A percentile compares a stretch with the other conserved stretches of the same genome.
Conservation (phyloP, 2,888 invertebrate species). For the Teinopalpus imperialis region DNA sequence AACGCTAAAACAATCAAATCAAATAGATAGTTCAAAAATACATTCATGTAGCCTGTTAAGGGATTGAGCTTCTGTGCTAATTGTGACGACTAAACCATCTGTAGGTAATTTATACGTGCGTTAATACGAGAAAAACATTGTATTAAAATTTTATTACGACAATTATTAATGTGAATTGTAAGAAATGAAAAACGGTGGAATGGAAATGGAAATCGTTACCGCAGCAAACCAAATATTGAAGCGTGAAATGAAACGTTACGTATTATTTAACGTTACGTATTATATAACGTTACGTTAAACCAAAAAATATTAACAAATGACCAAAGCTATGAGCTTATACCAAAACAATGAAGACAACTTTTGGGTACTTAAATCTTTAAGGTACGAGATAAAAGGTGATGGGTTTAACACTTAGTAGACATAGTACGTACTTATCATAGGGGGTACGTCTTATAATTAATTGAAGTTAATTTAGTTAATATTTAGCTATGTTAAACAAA, state of each 20-base stretch:
- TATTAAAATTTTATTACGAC: slow-evolving; percentile 1
- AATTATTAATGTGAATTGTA: background rate
- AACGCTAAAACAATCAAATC: slow-evolving; percentile 22
- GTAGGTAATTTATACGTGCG: slow-evolving; percentile 13
- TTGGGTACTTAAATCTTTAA: slow-evolving; percentile 36
- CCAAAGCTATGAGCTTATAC: slow-evolving; percentile 77
- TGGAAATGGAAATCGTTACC: slow-evolving; percentile 37
- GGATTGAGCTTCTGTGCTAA: slow-evolving; percentile 2
- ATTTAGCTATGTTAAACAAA: slow-evolving; percentile 49
- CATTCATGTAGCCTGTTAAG: slow-evolving; percentile 23
- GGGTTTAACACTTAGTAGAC: slow-evolving; percentile 25
- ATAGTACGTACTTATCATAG: slow-evolving; percentile 27
- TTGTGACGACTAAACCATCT: slow-evolving; percentile 25
- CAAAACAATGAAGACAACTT: slow-evolving; percentile 36
- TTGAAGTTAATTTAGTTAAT: slow-evolving; percentile 32
- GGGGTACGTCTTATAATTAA: slow-evolving; percentile 30
- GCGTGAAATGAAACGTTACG: slow-evolving; percentile 30
- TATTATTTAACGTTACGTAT: no score
- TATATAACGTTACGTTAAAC: slow-evolving; percentile 55
- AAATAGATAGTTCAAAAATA: slow-evolving; percentile 20
- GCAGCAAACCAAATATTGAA: slow-evolving; percentile 61
- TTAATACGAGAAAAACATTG: slow-evolving; percentile 1
- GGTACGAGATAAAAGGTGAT: slow-evolving; percentile 28
- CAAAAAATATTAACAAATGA: slow-evolving; percentile 65
- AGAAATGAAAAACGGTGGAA: background rate